phyloP scores from a whole-genome alignment of 2,888 invertebrate species.

The Cyaniris semiargus region DNA sequence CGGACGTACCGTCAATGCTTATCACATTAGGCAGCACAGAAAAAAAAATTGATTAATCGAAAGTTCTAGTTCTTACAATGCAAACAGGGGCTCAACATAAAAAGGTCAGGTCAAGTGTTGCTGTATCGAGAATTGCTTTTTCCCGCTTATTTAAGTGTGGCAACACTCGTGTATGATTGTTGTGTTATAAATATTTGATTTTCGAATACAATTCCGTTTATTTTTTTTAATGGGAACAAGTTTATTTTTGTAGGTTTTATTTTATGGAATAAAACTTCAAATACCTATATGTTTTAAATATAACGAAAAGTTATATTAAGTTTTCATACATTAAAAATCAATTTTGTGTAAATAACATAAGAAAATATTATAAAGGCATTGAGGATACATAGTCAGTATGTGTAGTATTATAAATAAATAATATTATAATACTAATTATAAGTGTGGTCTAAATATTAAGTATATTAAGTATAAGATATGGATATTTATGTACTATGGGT shows the following conservation, averaged over 20 bases:
- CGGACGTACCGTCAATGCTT: too few species aligned
- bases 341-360: neutral
- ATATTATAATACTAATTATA: too few species aligned
- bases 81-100: slow-evolving; percentile 2
- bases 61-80: slow-evolving; percentile 11
- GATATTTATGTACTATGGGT: too few species aligned
- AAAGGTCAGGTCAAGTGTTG: slow-evolving; percentile 22
- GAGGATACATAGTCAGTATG: too few species aligned
- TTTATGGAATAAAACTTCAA: neutral
- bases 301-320: too few species aligned
- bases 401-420: too few species aligned
- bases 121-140: slow-evolving; percentile 21
- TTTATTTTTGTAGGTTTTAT: neutral
- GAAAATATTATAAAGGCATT: too few species aligned
- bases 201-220: neutral
- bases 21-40: neutral
- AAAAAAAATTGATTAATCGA: slow-evolving; percentile 5
- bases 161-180: slow-evolving; percentile 18
- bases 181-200: neutral
- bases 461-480: too few species aligned
- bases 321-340: neutral
- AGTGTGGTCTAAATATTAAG: too few species aligned
- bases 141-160: slow-evolving; percentile 8
- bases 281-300: too few species aligned
- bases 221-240: neutral